These are phyloP conservation scores for Drosophila pseudotakahashii DNA, from an alignment of 2,888 invertebrate genomes.

Conservation along the genomic window DNA sequence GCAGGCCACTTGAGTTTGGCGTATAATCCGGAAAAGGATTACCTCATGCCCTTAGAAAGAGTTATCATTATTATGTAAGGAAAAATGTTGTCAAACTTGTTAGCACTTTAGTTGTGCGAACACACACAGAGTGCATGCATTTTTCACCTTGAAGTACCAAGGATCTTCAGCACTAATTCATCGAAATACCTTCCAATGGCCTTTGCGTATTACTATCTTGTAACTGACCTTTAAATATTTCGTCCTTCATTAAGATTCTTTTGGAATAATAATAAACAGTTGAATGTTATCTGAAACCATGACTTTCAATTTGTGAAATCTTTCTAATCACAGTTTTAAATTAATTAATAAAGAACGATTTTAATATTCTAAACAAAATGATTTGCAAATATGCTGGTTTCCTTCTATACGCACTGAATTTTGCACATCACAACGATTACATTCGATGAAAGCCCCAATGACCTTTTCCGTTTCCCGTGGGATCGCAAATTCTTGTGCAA, in stretches of 20 bases:
- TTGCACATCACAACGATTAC: slow-evolving; percentile 26
- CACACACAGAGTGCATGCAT: no score
- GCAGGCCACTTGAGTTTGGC: slow-evolving; percentile 8
- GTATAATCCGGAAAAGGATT: slow-evolving; percentile 14
- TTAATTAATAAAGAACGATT: slow-evolving; percentile 28
- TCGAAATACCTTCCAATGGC: no score
- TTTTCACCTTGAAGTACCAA: no score
- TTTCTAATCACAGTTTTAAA: slow-evolving; percentile 31
- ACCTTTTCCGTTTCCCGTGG: slow-evolving; percentile 41
- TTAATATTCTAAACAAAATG: slow-evolving; percentile 21
- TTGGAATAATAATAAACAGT: background rate
- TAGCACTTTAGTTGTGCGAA: no score
- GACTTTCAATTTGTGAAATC: slow-evolving; percentile 40
- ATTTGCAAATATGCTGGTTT: slow-evolving; percentile 31
- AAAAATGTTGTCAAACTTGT: no score
- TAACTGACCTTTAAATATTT: background rate
- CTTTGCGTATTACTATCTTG: no score
- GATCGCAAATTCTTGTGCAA: slow-evolving; percentile 32
- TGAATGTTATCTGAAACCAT: slow-evolving; percentile 42
- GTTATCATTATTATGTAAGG: background rate
- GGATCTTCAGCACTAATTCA: no score
- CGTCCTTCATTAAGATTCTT: background rate
- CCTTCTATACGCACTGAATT: background rate
- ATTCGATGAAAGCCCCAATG: slow-evolving; percentile 20
- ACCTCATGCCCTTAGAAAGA: no score